Percentiles rank a stretch among this genome's conserved stretches.
phyloP scores from a whole-genome alignment of 2,113 vertebrate species.

The Lethenteron reissneri region DNA sequence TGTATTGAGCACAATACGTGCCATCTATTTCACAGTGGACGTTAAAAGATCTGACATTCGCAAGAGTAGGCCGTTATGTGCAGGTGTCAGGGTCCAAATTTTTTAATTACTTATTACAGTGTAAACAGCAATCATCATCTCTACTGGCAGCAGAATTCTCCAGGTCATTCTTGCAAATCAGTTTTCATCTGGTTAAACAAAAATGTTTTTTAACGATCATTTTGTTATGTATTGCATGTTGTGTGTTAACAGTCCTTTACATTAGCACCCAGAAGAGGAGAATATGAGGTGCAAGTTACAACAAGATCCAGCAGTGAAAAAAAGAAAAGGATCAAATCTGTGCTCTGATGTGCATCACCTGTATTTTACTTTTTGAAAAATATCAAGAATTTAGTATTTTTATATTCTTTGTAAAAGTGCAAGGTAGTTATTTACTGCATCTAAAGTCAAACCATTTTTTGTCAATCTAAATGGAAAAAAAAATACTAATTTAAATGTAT shows the following conservation, averaged over 20 bases:
- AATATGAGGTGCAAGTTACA: slow-evolving; percentile 29
- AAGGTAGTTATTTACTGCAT: too few species aligned
- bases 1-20: too few species aligned
- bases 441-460: too few species aligned
- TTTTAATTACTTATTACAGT: background rate
- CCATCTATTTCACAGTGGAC: too few species aligned
- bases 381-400: too few species aligned
- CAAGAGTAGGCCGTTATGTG: background rate
- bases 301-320: too few species aligned
- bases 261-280: slow-evolving; percentile 99
- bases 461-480: too few species aligned
- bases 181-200: background rate
- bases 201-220: slow-evolving; percentile 2
- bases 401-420: too few species aligned
- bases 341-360: too few species aligned
- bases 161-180: background rate
- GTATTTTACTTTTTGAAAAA: too few species aligned
- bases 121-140: background rate
- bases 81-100: background rate
- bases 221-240: slow-evolving; percentile 16
- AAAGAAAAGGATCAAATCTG: slow-evolving; percentile 9
- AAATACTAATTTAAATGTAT: too few species aligned
- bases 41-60: too few species aligned
- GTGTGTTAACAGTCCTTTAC: slow-evolving; percentile 48
- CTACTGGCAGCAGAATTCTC: background rate